phyloP scores from a whole-genome alignment of 2,113 vertebrate genomes.

The Athene noctua region DNA sequence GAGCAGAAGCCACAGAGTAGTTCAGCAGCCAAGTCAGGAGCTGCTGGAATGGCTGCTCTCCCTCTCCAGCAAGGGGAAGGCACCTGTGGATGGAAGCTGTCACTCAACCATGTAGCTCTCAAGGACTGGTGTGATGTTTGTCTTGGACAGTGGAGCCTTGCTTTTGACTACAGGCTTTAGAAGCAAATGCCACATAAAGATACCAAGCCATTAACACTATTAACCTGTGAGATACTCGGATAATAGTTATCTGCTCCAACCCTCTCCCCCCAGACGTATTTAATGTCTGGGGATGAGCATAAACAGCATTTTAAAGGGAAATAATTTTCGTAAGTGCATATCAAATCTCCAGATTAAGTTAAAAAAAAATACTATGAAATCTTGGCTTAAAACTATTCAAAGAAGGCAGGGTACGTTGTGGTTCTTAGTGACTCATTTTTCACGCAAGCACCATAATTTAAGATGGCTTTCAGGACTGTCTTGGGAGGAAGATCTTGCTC shows the following conservation, averaged over 20 bases:
- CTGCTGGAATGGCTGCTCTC: neutral
- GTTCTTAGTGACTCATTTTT: constrained; percentile 27
- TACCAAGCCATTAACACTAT: neutral
- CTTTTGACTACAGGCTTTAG: neutral
- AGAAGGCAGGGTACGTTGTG: neutral
- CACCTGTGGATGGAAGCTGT: neutral
- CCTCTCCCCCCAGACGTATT: neutral
- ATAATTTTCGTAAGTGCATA: neutral
- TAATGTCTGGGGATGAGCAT: neutral
- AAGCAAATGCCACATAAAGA: neutral
- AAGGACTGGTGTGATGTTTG: neutral
- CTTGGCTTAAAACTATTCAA: neutral
- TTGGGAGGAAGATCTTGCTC: constrained; percentile 36
- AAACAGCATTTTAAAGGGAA: neutral
- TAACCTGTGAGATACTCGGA: neutral
- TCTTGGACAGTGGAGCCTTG: neutral
- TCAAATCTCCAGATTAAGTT: neutral
- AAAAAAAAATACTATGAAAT: neutral
- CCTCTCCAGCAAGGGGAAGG: neutral
- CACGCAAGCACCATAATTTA: neutral
- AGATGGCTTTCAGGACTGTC: neutral
- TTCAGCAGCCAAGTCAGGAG: neutral
- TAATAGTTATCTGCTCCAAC: neutral
- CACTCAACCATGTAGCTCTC: neutral
- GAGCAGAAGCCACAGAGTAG: neutral